Conservation (phyloP, 2,797 vertebrate species). For the Crocodylus rhombifer region DNA sequence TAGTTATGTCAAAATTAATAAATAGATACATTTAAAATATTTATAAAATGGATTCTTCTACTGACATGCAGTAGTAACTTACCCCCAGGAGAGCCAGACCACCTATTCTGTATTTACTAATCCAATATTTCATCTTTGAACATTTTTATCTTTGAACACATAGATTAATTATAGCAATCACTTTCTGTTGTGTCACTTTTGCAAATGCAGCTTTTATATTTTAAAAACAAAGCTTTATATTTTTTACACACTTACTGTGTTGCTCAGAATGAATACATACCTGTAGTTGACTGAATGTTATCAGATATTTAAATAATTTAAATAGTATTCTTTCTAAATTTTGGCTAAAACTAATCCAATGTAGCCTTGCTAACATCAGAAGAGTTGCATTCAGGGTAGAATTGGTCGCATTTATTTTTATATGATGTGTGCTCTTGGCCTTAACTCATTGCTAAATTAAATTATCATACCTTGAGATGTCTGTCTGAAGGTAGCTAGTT, state of each 20-base stretch:
- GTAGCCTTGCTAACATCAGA: background rate
- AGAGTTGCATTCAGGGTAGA: background rate
- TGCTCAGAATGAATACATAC: background rate
- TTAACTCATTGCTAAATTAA: constrained; percentile 5
- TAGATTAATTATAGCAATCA: background rate
- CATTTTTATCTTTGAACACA: background rate
- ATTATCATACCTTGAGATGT: constrained; percentile 8
- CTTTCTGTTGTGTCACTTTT: background rate
- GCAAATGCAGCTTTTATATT: background rate
- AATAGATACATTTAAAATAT: background rate
- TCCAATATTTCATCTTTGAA: background rate
- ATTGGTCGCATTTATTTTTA: background rate
- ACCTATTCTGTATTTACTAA: background rate
- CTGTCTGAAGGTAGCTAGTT: constrained; percentile 28
- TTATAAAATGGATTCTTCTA: background rate
- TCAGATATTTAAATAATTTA: background rate
- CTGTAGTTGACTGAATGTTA: fast-evolving
- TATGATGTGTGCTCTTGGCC: background rate
- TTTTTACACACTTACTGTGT: background rate
- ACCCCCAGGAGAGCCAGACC: no score
- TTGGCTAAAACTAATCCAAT: fast-evolving
- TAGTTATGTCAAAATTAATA: fast-evolving
- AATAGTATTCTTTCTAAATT: fast-evolving
- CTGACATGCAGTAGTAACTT: fast-evolving
- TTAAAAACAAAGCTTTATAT: background rate